Evolutionary conservation across 2,113 vertebrate genomes (phyloP).

Genomic region (Bungarus multicinctus): DNA sequence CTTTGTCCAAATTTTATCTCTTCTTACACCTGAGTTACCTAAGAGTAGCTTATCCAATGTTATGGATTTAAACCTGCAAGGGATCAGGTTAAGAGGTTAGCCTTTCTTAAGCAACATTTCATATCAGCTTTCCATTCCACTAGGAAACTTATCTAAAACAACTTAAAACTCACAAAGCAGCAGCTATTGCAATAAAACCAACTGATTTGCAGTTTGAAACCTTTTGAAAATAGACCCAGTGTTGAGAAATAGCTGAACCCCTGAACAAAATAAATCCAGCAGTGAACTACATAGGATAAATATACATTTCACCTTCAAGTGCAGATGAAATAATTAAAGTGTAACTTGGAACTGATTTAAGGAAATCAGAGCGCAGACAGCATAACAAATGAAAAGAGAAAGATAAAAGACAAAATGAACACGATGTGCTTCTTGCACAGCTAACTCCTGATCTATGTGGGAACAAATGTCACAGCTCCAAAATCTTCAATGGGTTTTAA

Average conservation of each 20-base stretch:
- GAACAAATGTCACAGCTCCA: background rate
- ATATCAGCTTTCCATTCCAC: background rate
- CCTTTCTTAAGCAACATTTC: background rate
- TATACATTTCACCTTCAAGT: background rate
- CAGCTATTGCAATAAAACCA: background rate
- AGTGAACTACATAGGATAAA: background rate
- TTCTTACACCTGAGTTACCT: background rate
- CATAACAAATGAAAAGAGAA: background rate
- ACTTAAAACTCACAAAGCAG: background rate
- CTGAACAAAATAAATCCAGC: background rate
- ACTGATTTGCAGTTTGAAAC: background rate
- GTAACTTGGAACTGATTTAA: background rate
- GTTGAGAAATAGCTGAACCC: background rate
- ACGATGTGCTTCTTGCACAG: background rate
- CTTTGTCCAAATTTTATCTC: background rate
- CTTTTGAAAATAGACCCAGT: background rate
- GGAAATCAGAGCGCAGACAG: background rate
- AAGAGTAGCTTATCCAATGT: background rate
- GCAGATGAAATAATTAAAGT: background rate
- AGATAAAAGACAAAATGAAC: background rate
- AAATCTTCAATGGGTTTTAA: background rate
- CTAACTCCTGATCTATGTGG: background rate
- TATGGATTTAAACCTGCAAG: background rate
- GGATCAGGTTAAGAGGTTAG: background rate
- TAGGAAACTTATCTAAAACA: background rate